A percentile compares a stretch with the other conserved stretches of the same genome.
These are phyloP conservation scores for Ornithoptera alexandrae DNA, from an alignment of 2,888 invertebrate species.

Conservation along the genomic window DNA sequence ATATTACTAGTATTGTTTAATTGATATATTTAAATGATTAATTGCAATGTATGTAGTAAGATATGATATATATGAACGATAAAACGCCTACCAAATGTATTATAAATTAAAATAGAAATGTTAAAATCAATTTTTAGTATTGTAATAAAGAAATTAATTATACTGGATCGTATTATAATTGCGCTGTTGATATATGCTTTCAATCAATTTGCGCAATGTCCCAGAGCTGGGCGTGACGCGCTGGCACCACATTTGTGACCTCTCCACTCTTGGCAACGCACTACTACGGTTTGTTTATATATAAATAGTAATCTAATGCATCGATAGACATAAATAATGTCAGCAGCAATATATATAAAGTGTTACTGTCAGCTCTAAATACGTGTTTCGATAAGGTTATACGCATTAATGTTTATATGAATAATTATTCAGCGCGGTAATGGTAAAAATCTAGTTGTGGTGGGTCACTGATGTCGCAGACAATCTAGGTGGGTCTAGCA, in stretches of 20 bases:
- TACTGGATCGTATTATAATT: constrained; percentile 23
- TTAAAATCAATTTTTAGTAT: constrained; percentile 26
- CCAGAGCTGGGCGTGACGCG: constrained; percentile 44
- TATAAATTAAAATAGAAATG: constrained; percentile 22
- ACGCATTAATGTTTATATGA: neutral
- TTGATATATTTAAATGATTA: no score
- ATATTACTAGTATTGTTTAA: no score
- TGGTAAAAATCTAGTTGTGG: no score
- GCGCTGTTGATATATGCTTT: constrained; percentile 50
- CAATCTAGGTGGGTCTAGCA: no score
- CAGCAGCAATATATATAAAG: constrained; percentile 27
- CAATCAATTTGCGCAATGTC: constrained; percentile 55
- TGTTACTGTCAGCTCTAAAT: constrained; percentile 3
- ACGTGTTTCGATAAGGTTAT: constrained; percentile 1
- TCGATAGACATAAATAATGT: constrained; percentile 37
- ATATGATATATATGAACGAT: constrained; percentile 7
- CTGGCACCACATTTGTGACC: constrained; percentile 54
- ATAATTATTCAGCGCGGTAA: no score
- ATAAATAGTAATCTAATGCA: constrained; percentile 38
- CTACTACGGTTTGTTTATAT: constrained; percentile 47
- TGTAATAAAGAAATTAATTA: constrained; percentile 27
- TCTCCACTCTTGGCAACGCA: constrained; percentile 50
- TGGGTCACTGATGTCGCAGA: no score
- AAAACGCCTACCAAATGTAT: constrained; percentile 11
- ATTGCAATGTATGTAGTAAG: constrained; percentile 1